These are phyloP conservation scores for Drosophila mercatorum DNA, from an alignment of 2,888 invertebrate genomes.

Conservation along the genomic window DNA sequence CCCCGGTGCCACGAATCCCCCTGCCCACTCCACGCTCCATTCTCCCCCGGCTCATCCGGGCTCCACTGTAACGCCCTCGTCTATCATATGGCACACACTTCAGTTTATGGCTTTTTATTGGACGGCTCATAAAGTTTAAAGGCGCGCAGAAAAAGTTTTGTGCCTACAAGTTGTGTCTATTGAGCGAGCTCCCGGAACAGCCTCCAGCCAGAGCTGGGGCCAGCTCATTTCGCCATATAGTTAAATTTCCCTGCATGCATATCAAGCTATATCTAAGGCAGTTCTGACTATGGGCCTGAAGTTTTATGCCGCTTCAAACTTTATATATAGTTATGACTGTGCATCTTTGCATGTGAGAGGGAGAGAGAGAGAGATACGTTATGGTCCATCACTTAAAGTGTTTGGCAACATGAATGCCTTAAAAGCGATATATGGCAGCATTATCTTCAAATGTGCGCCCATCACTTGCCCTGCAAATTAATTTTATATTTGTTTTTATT, in stretches of 20 bases:
- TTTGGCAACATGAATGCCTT: slow-evolving; percentile 28
- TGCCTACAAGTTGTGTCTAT: slow-evolving; percentile 7
- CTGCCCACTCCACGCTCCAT: background rate
- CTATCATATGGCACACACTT: slow-evolving; percentile 53
- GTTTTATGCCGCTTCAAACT: slow-evolving; percentile 49
- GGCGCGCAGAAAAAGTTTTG: slow-evolving; percentile 38
- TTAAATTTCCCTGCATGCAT: slow-evolving; percentile 44
- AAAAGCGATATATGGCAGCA: slow-evolving; percentile 20
- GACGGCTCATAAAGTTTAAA: slow-evolving; percentile 57
- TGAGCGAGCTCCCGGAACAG: background rate
- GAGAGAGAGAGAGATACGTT: no score
- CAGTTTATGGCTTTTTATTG: slow-evolving; percentile 59
- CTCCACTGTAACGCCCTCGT: slow-evolving; percentile 6
- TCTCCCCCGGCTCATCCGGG: background rate
- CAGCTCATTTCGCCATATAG: slow-evolving; percentile 20
- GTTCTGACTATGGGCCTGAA: slow-evolving; percentile 13
- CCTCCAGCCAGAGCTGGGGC: background rate
- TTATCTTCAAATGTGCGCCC: slow-evolving; percentile 1
- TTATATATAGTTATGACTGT: slow-evolving; percentile 38
- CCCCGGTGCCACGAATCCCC: slow-evolving; percentile 11
- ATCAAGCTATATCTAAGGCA: slow-evolving; percentile 15
- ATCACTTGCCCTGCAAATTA: slow-evolving; percentile 7
- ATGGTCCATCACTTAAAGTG: slow-evolving; percentile 17
- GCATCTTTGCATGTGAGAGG: background rate
- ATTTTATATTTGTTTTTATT: slow-evolving; percentile 11